These are phyloP conservation scores for Ailurus styani DNA, from an alignment of 2,113 vertebrate species.

Conservation along the genomic window DNA sequence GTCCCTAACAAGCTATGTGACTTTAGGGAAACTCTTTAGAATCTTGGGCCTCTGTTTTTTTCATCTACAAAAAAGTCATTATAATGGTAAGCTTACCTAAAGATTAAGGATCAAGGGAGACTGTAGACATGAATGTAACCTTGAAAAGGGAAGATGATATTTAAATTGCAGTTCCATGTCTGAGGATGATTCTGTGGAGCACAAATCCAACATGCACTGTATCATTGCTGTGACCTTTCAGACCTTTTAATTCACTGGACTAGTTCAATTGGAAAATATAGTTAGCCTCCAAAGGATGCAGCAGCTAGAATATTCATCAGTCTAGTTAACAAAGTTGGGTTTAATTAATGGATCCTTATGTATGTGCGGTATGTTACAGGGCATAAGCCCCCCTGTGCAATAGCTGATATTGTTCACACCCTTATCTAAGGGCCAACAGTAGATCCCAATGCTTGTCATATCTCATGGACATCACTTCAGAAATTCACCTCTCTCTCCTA, in stretches of 20 bases:
- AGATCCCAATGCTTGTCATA: background rate
- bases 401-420: background rate
- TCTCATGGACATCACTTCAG: background rate
- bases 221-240: background rate
- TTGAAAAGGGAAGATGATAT: background rate
- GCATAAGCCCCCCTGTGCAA: background rate
- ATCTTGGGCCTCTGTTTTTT: background rate
- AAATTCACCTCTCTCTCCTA: background rate
- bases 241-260: background rate
- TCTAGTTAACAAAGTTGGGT: background rate
- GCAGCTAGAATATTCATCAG: conserved; percentile 5
- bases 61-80: background rate
- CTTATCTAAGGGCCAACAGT: background rate
- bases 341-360: background rate
- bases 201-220: background rate
- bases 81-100: background rate
- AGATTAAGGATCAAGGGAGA: background rate
- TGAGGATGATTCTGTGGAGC: background rate
- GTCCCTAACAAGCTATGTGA: background rate
- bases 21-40: background rate
- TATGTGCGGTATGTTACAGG: background rate
- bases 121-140: background rate
- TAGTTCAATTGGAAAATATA: conserved; percentile 35
- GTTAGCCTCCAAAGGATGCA: background rate
- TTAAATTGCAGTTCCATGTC: conserved; percentile 6